These are phyloP conservation scores for Raphicerus campestris DNA, from an alignment of 2,113 vertebrate genomes.

Conservation along the genomic window DNA sequence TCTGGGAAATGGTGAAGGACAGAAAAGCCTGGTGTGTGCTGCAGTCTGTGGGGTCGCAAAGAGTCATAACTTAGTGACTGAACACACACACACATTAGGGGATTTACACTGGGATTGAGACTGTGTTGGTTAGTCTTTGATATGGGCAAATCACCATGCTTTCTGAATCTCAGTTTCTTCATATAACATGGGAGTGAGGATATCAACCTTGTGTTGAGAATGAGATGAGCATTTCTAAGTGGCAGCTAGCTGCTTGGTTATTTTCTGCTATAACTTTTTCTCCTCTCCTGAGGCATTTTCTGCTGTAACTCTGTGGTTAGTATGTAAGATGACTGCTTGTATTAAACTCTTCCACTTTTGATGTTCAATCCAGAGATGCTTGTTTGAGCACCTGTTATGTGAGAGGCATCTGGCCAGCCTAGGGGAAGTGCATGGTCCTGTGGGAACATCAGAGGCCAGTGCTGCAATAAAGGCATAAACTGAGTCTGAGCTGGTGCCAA, in stretches of 20 bases:
- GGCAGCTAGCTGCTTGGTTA: background rate
- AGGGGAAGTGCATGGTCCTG: background rate
- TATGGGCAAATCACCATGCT: background rate
- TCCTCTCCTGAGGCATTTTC: background rate
- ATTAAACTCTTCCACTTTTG: background rate
- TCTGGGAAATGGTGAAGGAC: background rate
- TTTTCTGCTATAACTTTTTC: background rate
- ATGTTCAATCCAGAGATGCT: background rate
- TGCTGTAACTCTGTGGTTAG: background rate
- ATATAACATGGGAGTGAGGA: background rate
- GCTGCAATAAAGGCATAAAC: background rate
- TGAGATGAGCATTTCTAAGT: background rate
- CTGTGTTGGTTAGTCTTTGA: background rate
- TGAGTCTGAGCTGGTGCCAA: accelerated
- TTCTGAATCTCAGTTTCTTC: background rate
- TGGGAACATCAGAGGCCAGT: background rate
- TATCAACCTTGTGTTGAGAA: background rate
- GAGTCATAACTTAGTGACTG: background rate
- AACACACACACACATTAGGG: background rate
- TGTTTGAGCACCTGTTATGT: background rate
- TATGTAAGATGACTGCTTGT: background rate
- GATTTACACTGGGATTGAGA: background rate
- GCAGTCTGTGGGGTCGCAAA: background rate
- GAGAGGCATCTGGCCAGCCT: background rate
- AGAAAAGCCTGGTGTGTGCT: background rate